Evolutionary conservation across 2,888 invertebrate genomes (phyloP).

Genomic region (Hylaea fasciaria): DNA sequence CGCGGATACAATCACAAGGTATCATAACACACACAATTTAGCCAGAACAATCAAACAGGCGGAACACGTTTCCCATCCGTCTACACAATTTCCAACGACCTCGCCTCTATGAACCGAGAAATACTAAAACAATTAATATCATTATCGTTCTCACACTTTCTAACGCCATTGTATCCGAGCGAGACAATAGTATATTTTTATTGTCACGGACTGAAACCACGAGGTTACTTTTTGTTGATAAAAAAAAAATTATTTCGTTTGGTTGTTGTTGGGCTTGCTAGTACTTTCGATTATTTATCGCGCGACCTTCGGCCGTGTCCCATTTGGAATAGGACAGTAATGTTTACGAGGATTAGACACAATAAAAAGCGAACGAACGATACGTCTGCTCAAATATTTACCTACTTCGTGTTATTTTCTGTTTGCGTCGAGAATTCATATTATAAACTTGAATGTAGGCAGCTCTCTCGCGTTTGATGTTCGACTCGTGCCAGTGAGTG

Average conservation of each 20-base stretch:
- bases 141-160: slow-evolving; percentile 79
- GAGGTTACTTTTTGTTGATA: slow-evolving; percentile 51
- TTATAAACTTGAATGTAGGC: not conserved
- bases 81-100: slow-evolving; percentile 36
- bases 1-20: too few species aligned
- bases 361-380: slow-evolving; percentile 38
- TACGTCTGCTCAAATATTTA: slow-evolving; percentile 34
- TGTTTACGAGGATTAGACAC: slow-evolving; percentile 40
- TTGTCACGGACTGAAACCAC: slow-evolving; percentile 62
- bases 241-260: slow-evolving; percentile 40
- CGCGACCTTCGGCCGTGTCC: slow-evolving; percentile 42
- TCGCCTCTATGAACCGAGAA: slow-evolving; percentile 39
- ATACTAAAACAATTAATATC: slow-evolving; percentile 69
- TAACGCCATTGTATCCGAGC: slow-evolving; percentile 72
- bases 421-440: not conserved
- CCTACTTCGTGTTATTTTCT: slow-evolving; percentile 2
- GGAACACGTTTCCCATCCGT: slow-evolving; percentile 36
- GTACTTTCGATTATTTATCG: slow-evolving; percentile 46
- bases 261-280: slow-evolving; percentile 12
- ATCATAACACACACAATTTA: not conserved
- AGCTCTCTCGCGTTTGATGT: too few species aligned
- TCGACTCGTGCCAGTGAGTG: too few species aligned
- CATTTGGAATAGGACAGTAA: slow-evolving; percentile 37
- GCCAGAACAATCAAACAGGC: slow-evolving; percentile 32
- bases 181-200: slow-evolving; percentile 74